Conservation (phyloP, 2,113 vertebrate species). For the Brachirus orientalis region DNA sequence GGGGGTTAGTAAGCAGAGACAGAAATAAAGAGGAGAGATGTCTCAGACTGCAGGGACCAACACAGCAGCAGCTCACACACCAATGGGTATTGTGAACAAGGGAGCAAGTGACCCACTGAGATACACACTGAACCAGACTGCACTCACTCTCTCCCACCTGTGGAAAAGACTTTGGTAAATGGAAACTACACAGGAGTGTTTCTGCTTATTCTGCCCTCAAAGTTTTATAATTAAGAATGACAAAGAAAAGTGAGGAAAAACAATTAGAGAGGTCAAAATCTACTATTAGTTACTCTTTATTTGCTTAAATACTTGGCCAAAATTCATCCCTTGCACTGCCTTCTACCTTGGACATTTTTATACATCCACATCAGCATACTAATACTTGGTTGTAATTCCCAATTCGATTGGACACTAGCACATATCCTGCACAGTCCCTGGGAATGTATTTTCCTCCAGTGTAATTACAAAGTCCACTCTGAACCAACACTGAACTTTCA, state of each 20-base stretch:
- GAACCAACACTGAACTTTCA: too few relatives aligned
- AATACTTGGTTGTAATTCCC: too few relatives aligned
- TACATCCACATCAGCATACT: too few relatives aligned
- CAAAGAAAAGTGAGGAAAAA: too few relatives aligned
- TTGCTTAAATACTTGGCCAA: background rate
- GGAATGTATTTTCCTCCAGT: too few relatives aligned
- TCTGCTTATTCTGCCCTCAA: background rate
- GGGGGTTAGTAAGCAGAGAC: conserved; percentile 33
- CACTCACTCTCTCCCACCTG: conserved; percentile 28
- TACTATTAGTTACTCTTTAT: background rate
- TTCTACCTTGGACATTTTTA: too few relatives aligned
- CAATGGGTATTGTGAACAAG: conserved; percentile 41
- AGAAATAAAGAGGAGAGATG: conserved; percentile 15
- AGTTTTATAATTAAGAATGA: background rate
- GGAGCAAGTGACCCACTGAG: conserved; percentile 38
- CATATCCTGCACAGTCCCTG: too few relatives aligned
- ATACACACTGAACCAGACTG: conserved; percentile 24
- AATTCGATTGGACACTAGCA: too few relatives aligned
- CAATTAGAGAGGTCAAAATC: background rate
- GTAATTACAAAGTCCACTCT: too few relatives aligned
- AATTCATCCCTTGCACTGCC: background rate
- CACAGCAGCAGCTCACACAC: conserved; percentile 44
- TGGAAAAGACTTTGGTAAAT: conserved; percentile 23
- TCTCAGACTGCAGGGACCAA: conserved; percentile 28
- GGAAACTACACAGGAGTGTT: conserved; percentile 3